Percentiles rank a stretch among this genome's conserved stretches.
Conservation (phyloP, 2,113 vertebrate species). For the Eira barbara region DNA sequence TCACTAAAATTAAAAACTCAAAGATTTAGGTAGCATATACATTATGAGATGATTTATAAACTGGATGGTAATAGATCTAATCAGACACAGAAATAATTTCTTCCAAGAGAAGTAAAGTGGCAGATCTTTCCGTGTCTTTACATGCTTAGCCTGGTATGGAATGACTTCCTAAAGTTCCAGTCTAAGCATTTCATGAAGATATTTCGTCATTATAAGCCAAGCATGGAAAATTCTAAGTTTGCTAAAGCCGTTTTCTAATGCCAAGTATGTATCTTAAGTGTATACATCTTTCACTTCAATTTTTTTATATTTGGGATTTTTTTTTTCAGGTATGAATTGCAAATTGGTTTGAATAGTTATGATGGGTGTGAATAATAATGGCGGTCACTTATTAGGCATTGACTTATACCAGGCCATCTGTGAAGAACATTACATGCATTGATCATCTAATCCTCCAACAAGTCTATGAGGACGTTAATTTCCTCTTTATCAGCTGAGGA, state of each 20-base stretch:
- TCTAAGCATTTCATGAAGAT: background rate
- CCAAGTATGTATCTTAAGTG: background rate
- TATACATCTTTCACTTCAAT: background rate
- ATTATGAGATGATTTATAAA: background rate
- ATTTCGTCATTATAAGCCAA: background rate
- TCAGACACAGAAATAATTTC: background rate
- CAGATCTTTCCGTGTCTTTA: background rate
- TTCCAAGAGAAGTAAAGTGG: background rate
- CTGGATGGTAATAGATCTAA: background rate
- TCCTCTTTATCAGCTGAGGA: background rate
- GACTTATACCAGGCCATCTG: background rate
- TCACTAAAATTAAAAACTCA: background rate
- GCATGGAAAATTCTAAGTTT: background rate
- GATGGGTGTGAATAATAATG: background rate
- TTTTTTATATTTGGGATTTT: background rate
- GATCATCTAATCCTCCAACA: background rate
- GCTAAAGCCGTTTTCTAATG: background rate
- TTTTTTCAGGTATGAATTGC: background rate
- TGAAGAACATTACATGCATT: background rate
- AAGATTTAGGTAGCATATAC: no score
- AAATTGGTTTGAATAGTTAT: background rate
- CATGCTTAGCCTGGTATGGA: background rate
- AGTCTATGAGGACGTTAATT: background rate
- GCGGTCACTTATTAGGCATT: background rate
- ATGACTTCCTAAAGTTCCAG: background rate